phyloP scores from a whole-genome alignment of 2,113 vertebrate species.

The Rhodinocichla rosea region DNA sequence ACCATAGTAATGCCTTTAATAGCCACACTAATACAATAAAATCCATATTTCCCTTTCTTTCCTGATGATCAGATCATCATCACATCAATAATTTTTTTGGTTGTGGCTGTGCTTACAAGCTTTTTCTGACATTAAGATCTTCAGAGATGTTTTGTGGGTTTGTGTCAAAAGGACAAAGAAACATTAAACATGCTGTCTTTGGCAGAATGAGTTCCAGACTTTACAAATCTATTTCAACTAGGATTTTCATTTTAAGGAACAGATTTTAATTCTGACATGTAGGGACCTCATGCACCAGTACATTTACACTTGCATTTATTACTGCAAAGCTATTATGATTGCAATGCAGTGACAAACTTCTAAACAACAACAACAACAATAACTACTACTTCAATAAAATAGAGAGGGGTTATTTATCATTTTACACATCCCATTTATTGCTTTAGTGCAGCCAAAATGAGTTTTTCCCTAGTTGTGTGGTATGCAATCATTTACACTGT shows the following conservation, averaged over 20 bases:
- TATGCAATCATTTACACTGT: neutral
- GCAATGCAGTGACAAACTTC: neutral
- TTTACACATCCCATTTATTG: neutral
- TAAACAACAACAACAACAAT: neutral
- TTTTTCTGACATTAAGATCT: neutral
- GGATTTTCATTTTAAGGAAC: neutral
- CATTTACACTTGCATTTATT: neutral
- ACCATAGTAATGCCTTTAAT: neutral
- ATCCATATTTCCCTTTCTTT: neutral
- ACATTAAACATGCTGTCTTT: neutral
- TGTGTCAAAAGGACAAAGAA: constrained; percentile 15
- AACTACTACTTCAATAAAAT: no score
- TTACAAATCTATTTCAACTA: constrained; percentile 3
- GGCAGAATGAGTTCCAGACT: neutral
- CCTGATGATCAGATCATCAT: neutral
- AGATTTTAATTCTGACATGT: neutral
- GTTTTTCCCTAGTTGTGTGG: neutral
- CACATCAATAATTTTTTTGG: neutral
- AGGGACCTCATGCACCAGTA: neutral
- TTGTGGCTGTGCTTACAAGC: neutral
- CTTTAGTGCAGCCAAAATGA: neutral
- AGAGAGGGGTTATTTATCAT: neutral
- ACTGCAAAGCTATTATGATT: neutral
- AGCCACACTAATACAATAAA: neutral
- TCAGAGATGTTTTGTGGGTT: neutral